phyloP scores from a whole-genome alignment of 2,888 invertebrate species.

The Nomada ferruginata region DNA sequence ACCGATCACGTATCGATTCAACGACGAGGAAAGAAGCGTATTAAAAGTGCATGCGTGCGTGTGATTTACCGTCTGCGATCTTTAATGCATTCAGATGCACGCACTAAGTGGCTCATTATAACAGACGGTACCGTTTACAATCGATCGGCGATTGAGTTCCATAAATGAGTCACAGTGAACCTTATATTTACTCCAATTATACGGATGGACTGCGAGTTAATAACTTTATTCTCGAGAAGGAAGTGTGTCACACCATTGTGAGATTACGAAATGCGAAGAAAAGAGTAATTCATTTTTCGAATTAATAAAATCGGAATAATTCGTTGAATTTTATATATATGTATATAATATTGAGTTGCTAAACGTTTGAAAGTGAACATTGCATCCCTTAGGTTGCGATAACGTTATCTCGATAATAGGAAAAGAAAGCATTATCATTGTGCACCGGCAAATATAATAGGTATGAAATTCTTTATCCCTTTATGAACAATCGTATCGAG shows the following conservation, averaged over 20 bases:
- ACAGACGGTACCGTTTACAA: slow-evolving; percentile 7
- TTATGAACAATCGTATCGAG: neutral
- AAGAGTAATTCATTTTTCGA: too few relatives aligned
- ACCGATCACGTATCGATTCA: slow-evolving; percentile 10
- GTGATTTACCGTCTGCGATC: neutral
- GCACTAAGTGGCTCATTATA: slow-evolving; percentile 24
- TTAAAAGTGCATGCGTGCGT: neutral
- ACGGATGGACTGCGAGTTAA: neutral
- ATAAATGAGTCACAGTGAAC: slow-evolving; percentile 3
- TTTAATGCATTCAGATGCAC: slow-evolving; percentile 18
- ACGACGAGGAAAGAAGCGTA: slow-evolving; percentile 21
- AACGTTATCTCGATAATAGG: too few relatives aligned
- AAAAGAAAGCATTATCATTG: too few relatives aligned
- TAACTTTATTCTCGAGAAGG: neutral
- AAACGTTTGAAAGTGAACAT: too few relatives aligned
- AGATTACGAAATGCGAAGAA: too few relatives aligned
- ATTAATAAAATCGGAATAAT: too few relatives aligned
- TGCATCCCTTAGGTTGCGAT: too few relatives aligned
- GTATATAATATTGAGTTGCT: too few relatives aligned
- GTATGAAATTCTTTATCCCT: neutral
- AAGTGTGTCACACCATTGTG: neutral
- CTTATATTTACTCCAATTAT: slow-evolving; percentile 7
- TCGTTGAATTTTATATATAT: too few relatives aligned
- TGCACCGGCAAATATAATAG: too few relatives aligned
- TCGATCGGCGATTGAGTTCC: slow-evolving; percentile 4